phyloP scores from a whole-genome alignment of 2,888 invertebrate species.

The Rhopalosiphum nymphaeae region DNA sequence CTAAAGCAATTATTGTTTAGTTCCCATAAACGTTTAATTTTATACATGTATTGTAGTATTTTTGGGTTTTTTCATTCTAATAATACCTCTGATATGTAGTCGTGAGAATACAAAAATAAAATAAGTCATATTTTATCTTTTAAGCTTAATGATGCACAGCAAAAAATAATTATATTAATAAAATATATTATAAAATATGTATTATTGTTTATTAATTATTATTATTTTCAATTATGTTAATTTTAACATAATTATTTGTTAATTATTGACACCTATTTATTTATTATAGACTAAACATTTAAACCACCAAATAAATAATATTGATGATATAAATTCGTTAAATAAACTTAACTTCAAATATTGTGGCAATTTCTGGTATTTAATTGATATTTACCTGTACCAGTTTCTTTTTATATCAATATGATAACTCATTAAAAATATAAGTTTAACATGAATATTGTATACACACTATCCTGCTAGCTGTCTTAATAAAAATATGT shows the following conservation, averaged over 20 bases:
- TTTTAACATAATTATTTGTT: neutral
- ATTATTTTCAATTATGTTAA: too few species aligned
- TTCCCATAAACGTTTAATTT: neutral
- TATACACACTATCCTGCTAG: slow-evolving; percentile 35
- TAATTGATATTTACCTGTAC: slow-evolving; percentile 24
- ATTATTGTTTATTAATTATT: too few species aligned
- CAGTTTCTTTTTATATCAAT: slow-evolving; percentile 37
- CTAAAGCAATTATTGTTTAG: neutral
- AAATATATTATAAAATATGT: too few species aligned
- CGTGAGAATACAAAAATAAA: neutral
- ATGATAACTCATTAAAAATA: slow-evolving; percentile 59
- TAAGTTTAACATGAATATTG: slow-evolving; percentile 48
- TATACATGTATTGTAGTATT: neutral
- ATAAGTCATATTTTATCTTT: neutral
- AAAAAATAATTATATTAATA: neutral
- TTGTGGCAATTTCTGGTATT: neutral
- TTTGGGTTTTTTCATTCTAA: neutral
- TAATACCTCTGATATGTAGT: neutral
- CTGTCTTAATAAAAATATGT: slow-evolving; percentile 52
- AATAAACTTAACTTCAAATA: neutral
- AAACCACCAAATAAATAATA: neutral
- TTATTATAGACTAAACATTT: neutral
- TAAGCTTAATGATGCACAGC: neutral
- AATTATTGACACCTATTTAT: slow-evolving; percentile 3
- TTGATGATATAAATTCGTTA: neutral